phyloP scores from a whole-genome alignment of 2,888 invertebrate genomes.

The Bhutanitis thaidina region DNA sequence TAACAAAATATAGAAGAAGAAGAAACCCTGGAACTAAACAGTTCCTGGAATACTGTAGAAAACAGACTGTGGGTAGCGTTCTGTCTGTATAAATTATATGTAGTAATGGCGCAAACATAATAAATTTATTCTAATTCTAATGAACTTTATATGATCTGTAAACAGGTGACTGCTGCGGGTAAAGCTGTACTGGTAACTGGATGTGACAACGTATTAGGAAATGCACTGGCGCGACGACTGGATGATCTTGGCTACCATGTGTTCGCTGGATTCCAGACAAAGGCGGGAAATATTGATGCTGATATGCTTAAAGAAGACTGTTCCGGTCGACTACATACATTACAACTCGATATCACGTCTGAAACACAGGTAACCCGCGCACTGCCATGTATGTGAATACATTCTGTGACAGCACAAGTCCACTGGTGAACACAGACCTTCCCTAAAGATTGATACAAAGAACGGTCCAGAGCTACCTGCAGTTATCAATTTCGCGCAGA shows the following conservation, averaged over 20 bases:
- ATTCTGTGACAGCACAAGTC: no score
- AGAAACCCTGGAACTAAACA: no score
- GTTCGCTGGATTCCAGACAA: slow-evolving; percentile 90
- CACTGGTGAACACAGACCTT: no score
- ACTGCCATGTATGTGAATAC: no score
- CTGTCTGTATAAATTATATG: no score
- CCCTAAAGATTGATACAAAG: no score
- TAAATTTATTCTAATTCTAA: not conserved
- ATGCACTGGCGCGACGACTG: slow-evolving; percentile 86
- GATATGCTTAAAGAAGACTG: slow-evolving; percentile 88
- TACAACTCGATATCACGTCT: slow-evolving; percentile 90
- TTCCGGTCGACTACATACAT: slow-evolving; percentile 85
- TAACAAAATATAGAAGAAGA: no score
- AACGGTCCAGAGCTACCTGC: no score
- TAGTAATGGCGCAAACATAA: no score
- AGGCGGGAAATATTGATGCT: slow-evolving; percentile 84
- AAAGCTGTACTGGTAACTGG: slow-evolving; percentile 92
- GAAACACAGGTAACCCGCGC: slow-evolving; percentile 81
- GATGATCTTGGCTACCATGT: slow-evolving; percentile 92
- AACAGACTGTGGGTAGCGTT: no score
- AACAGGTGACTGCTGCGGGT: slow-evolving; percentile 88
- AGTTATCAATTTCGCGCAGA: no score
- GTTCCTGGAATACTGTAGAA: no score
- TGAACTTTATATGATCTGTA: not conserved
- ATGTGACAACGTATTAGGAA: slow-evolving; percentile 88